phyloP scores from a whole-genome alignment of 2,888 invertebrate species.

The Sussaba pulchella region DNA sequence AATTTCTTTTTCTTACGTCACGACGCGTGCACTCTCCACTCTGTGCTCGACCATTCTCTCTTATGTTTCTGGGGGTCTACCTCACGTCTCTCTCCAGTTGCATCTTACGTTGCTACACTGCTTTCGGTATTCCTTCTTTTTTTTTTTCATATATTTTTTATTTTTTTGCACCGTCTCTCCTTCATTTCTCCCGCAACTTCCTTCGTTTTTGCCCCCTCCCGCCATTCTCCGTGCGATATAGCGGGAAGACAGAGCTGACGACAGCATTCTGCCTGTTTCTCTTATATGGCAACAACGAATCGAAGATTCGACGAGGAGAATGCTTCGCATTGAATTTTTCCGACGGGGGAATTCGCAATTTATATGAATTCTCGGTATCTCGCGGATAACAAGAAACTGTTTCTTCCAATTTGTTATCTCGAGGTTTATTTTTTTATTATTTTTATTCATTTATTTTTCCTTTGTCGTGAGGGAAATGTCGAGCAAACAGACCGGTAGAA shows the following conservation, averaged over 20 bases:
- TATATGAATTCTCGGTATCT: background rate
- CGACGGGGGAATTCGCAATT: background rate
- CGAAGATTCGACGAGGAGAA: constrained; percentile 11
- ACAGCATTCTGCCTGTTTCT: background rate
- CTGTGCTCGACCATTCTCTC: constrained; percentile 17
- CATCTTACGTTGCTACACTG: background rate
- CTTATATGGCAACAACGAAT: background rate
- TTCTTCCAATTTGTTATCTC: constrained; percentile 11
- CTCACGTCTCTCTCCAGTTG: constrained; percentile 12
- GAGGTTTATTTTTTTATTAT: no score
- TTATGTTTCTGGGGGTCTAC: background rate
- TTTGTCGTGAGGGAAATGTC: background rate
- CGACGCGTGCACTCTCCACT: constrained; percentile 1
- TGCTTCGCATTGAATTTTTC: constrained; percentile 13
- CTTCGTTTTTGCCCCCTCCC: constrained; percentile 3
- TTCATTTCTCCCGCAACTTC: constrained; percentile 11
- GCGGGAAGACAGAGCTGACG: constrained; percentile 16
- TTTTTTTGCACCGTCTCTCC: constrained; percentile 11
- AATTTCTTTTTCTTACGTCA: constrained; percentile 38
- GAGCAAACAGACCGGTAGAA: no score
- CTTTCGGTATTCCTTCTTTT: constrained; percentile 17
- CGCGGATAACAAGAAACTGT: constrained; percentile 8
- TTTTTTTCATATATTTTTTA: background rate
- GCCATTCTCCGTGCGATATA: constrained; percentile 26
- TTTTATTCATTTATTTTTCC: no score